Conservation (phyloP, 1,140 invertebrate species). For the Nylanderia fulva region DNA sequence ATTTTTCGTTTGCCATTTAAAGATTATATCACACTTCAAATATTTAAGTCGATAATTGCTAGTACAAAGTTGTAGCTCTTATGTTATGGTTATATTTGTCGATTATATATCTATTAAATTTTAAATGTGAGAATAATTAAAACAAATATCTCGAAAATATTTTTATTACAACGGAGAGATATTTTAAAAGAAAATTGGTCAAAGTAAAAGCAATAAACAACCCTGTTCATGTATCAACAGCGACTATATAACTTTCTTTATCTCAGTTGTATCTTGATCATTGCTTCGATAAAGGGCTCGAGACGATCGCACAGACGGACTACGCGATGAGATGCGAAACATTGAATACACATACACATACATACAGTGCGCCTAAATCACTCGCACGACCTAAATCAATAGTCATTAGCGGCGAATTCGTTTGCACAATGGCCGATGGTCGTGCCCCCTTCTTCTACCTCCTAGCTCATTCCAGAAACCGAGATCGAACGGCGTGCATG, state of each 20-base stretch:
- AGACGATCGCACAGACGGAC: neutral
- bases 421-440: slow-evolving; percentile 64
- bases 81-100: no score
- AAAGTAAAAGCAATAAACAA: neutral
- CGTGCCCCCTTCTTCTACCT: slow-evolving; percentile 28
- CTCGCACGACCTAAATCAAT: slow-evolving; percentile 72
- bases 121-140: neutral
- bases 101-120: no score
- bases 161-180: neutral
- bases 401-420: slow-evolving; percentile 65
- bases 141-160: slow-evolving; percentile 12
- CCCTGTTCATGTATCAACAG: neutral
- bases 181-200: neutral
- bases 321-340: slow-evolving; percentile 60
- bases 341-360: slow-evolving; percentile 62
- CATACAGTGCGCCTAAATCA: slow-evolving; percentile 18
- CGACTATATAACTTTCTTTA: neutral
- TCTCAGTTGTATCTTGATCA: slow-evolving; percentile 21
- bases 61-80: neutral
- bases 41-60: neutral
- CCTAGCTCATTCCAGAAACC: slow-evolving; percentile 26
- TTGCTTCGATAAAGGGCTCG: neutral
- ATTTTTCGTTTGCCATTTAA: neutral
- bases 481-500: neutral
- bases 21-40: slow-evolving; percentile 10